Conservation (phyloP, 2,797 vertebrate genomes). For the Podargus strigoides region DNA sequence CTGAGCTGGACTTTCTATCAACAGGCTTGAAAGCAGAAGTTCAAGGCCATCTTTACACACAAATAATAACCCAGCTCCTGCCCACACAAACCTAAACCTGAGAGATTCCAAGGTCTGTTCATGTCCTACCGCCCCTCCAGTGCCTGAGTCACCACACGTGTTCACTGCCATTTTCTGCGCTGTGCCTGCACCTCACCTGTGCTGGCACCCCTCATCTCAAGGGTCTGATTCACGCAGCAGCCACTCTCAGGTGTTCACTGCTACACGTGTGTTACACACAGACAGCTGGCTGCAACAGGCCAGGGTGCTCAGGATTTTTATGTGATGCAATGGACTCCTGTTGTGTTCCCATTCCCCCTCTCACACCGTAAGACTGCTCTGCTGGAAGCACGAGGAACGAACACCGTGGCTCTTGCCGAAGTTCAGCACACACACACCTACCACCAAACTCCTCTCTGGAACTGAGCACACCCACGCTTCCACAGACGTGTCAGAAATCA, state of each 20-base stretch:
- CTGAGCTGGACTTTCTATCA: background rate
- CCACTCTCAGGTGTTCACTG: background rate
- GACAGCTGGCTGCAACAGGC: background rate
- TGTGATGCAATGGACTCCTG: background rate
- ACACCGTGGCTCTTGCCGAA: fast-evolving
- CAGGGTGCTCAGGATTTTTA: fast-evolving
- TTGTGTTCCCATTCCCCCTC: background rate
- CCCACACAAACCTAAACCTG: background rate
- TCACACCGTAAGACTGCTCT: background rate
- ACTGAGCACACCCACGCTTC: fast-evolving
- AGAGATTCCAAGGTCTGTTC: background rate
- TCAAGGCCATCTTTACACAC: background rate
- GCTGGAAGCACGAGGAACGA: fast-evolving
- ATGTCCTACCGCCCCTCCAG: fast-evolving
- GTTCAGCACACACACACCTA: background rate
- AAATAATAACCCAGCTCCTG: background rate
- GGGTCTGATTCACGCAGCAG: fast-evolving
- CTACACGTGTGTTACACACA: background rate
- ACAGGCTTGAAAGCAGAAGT: background rate
- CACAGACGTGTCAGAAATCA: fast-evolving
- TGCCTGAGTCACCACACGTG: background rate
- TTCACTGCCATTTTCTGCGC: background rate
- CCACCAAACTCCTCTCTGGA: background rate
- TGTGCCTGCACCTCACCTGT: background rate
- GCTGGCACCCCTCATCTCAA: background rate